Evolutionary conservation across 2,797 vertebrate species (phyloP), one percentile per base, ranked within the genome.

Genomic region (Tympanoctomys barrerae): DNA sequence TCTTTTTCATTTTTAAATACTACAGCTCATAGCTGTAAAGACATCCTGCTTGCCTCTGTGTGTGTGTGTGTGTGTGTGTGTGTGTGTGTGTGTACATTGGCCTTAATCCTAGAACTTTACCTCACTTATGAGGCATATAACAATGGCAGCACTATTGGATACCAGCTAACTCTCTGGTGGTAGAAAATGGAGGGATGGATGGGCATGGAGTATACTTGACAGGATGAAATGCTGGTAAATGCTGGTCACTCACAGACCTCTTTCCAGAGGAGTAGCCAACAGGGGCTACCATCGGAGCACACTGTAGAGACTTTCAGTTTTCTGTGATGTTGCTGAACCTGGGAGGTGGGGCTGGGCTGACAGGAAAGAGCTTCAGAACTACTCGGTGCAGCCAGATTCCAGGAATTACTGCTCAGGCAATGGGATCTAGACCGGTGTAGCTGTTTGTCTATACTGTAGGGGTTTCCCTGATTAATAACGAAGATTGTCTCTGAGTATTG

Each of bases 101-200:
- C 97, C 96, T 97, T 96, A 97, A 93, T 98, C 92, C 97, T 96
- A 90, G 83, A 97, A 82, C 46, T 89, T 98, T 98, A 98, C 97
- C 95, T 98, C 98, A 98, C 96, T 92, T 66, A 46, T 73, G 91
- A 98, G 96, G 96, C 96, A 98, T 98, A 96, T 98, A 98, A 98
- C 98, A 98, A 98, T 98, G 97, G 94, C 95, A 97, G 96, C 87
- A 93, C 98, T 98, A 97, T 95, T 98, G 96, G 97, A 97, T 96
- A 92, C 79, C 93, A 97, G 87, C 95, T 98, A 98, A 98, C 98
- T 98, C 98, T 95, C 92, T 96, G 95, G 96, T 80, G 97, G 39
- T 86, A 87, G 78, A 96, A 92, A 96, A 93, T 73, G 1, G 26
- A 57, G 89, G 89, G 94, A 88, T 88, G 93, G 95, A 96, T 96